phyloP scores from a whole-genome alignment of 2,797 vertebrate genomes.

The Chromobotia macracanthus region DNA sequence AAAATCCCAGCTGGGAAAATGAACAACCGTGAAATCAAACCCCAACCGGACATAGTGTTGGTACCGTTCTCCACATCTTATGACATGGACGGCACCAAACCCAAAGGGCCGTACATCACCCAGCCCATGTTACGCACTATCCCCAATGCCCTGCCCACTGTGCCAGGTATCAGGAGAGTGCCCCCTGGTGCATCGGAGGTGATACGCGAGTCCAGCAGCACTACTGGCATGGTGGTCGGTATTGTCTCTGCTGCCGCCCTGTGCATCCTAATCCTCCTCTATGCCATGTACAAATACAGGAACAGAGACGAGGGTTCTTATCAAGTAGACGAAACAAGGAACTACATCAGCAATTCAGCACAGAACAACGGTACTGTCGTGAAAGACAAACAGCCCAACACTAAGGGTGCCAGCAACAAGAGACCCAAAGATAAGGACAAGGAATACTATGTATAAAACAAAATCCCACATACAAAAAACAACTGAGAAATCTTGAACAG shows the following conservation, averaged over 20 bases:
- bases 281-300: slow-evolving; percentile 94
- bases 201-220: slow-evolving; percentile 91
- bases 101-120: slow-evolving; percentile 87
- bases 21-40: slow-evolving; percentile 90
- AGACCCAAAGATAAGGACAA: slow-evolving; percentile 99
- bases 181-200: slow-evolving; percentile 87
- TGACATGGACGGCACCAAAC: slow-evolving; percentile 90
- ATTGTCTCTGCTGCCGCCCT: slow-evolving; percentile 90
- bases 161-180: slow-evolving; percentile 85
- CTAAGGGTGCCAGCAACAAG: slow-evolving; percentile 88
- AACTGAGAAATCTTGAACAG: slow-evolving; percentile 74
- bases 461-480: slow-evolving; percentile 70
- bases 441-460: slow-evolving; percentile 96
- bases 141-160: slow-evolving; percentile 88
- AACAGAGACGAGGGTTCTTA: slow-evolving; percentile 93
- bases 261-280: slow-evolving; percentile 92
- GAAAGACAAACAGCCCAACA: slow-evolving; percentile 86
- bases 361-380: slow-evolving; percentile 88
- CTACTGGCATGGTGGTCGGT: slow-evolving; percentile 91
- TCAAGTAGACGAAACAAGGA: slow-evolving; percentile 90
- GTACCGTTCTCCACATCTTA: slow-evolving; percentile 89
- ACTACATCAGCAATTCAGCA: slow-evolving; percentile 93
- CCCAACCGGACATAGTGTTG: slow-evolving; percentile 88
- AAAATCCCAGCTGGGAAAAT: slow-evolving; percentile 96
- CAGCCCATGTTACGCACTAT: slow-evolving; percentile 91